Base-by-base conservation (phyloP, 2,888 invertebrate species). In the Aspidiotus rigidus region DNA sequence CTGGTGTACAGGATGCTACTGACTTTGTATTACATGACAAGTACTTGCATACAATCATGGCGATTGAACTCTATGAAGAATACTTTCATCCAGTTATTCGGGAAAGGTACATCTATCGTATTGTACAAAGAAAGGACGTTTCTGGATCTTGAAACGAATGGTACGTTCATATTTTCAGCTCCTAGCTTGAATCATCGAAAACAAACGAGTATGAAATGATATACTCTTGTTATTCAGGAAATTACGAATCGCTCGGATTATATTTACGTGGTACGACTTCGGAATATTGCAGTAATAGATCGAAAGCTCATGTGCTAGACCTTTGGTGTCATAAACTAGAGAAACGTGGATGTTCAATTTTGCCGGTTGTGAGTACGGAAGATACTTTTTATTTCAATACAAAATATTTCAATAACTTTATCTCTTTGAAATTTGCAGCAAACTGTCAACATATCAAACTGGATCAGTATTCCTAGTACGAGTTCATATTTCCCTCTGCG, bases 41-140 rank as follows among this genome's bases (percentile, higher is more conserved):
- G 90, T 76, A 91, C 91, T 72, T 85, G 88, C 78, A 80, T 90
- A 74, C 90, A 90, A 79, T 86, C 89, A 77, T 88, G 89, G 87
- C 83, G 88, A 69, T 83, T 90, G 72, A 84, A 85, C 64, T 84
- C 85, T 40, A 83, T 90, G 72, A 83, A 84, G 75, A 83, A 83
- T 75, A 86, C 87, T 74, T 81, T 91, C 62, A 81, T 83, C 56
- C 71, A 74, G 41, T 71, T 75, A 49, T 71, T 74, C 9, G 69
- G 74, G 41, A 74, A 74, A 41, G 74, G 75, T 70, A 75, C 74
- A 7, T 74, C 75, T n/a, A 61, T 76, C 9, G 75, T 76, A 13
- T 59, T 76, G 9, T 76, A 76, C 67, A 75, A 75, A 72, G 76
- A 76, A 64, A 73, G 70, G 39, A 70, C 71, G 63, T 69, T 69